Evolutionary conservation across 2,888 invertebrate genomes (phyloP).

Genomic region (Pristionchus mayeri): DNA sequence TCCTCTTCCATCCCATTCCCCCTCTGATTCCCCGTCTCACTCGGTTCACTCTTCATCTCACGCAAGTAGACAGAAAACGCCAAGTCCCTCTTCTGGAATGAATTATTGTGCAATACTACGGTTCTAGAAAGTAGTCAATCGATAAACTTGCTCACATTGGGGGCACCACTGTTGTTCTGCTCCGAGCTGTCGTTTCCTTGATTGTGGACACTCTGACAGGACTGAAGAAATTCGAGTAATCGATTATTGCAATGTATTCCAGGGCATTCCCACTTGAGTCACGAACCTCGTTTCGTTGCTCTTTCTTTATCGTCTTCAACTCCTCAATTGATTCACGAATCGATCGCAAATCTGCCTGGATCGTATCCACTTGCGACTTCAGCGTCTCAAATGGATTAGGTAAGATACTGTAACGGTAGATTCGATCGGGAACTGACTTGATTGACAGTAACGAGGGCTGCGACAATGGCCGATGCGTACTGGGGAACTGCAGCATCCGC

Average conservation of each 20-base stretch:
- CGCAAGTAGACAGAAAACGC: slow-evolving; percentile 44
- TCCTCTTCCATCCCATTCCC: background rate
- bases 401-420: background rate
- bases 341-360: slow-evolving; percentile 17
- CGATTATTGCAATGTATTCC: too few species aligned
- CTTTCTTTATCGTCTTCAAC: background rate
- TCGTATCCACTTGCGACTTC: slow-evolving; percentile 1
- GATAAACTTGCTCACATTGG: background rate
- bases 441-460: slow-evolving; percentile 18
- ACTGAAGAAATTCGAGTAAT: background rate
- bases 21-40: background rate
- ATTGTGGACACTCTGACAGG: background rate
- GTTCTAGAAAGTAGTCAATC: background rate
- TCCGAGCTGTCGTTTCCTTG: background rate
- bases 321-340: slow-evolving; percentile 4
- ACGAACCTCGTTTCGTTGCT: slow-evolving; percentile 13
- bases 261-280: too few species aligned
- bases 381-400: background rate
- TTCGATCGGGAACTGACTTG: slow-evolving; percentile 15
- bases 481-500: slow-evolving; percentile 29
- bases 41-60: background rate
- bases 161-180: background rate
- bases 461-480: slow-evolving; percentile 22
- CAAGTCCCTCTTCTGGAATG: slow-evolving; percentile 13
- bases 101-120: background rate